Base-by-base conservation (phyloP, 2,113 vertebrate species). In the Ptilonorhynchus violaceus region DNA sequence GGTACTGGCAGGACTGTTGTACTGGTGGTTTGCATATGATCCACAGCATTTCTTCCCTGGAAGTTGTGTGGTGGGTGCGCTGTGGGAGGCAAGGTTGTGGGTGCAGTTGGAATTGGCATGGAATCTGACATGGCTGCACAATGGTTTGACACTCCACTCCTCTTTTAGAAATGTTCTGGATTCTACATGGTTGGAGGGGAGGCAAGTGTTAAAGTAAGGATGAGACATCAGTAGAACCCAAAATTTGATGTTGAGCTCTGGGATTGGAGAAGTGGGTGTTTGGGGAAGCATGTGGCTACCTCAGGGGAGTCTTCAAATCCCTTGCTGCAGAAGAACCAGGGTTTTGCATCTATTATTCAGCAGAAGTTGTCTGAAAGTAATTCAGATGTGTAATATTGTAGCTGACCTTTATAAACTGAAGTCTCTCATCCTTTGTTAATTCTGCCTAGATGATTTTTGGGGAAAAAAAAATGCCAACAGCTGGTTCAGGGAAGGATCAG, bases 321-420 rank as follows among this genome's bases (percentile, higher is more conserved):
- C 69, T 89, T 49, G 27, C 66, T 75, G 42, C 37, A 73, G 42
- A 74, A 95, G 92, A 79, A 55, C 12, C 52, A 39, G 50, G 17
- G 9, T 62, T 92, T 94, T 82, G 35, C 55, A 92, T 93, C 31
- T 88, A 3, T 95, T 93, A 93, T 55, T 95, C 89, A 88, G n/a
- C 41, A 92, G 74, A 78, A 94, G 21, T 60, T 88, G 47, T 94
- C 47, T 86, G 72, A 58, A 92, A 92, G 79, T 56, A 83, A 73
- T 90, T 90, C 46, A 66, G 9, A 64, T 33, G n/a, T 77, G 52
- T 83, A 77, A 75, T 83, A 92, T 76, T 79, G 50, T 78, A 79
- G 42, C 31, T 93, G 78, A 89, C 84, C 77, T 94, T 96, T 81
- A 47, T 64, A 91, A 85, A 70, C 13, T 53, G 33, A 46, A 72